These are phyloP conservation scores for Reticulitermes speratus DNA, from an alignment of 1,140 invertebrate species.

Conservation along the genomic window DNA sequence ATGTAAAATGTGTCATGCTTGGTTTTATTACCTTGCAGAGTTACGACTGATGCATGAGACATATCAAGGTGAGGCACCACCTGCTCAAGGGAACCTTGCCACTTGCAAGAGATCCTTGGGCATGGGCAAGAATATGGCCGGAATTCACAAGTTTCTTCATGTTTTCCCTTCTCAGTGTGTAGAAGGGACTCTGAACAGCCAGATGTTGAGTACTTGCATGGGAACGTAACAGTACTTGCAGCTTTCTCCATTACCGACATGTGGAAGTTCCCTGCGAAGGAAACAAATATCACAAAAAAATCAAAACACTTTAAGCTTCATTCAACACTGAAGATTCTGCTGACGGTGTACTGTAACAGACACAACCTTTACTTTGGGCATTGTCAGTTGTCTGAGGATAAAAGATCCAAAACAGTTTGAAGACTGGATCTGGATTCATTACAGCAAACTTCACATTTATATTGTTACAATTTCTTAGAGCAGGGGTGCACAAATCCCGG, in stretches of 20 bases:
- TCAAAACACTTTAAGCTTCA: too few relatives aligned
- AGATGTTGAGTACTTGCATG: conserved; percentile 97
- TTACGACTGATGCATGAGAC: conserved; percentile 98
- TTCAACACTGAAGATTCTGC: too few relatives aligned
- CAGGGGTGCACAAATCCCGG: too few relatives aligned
- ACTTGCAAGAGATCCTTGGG: conserved; percentile 97
- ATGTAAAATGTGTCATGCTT: neutral
- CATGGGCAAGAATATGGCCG: conserved; percentile 97
- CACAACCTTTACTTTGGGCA: too few relatives aligned
- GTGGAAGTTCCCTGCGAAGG: conserved; percentile 82
- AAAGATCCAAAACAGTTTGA: too few relatives aligned
- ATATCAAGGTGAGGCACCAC: conserved; percentile 98
- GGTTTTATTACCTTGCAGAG: conserved; percentile 67
- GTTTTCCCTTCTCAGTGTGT: conserved; percentile 95
- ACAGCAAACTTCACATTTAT: too few relatives aligned
- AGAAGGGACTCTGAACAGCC: conserved; percentile 91
- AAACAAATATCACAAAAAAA: neutral
- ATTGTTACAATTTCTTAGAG: too few relatives aligned
- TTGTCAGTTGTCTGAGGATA: too few relatives aligned
- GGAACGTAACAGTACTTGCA: conserved; percentile 96
- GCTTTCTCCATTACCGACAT: conserved; percentile 99
- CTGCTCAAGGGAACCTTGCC: conserved; percentile 94
- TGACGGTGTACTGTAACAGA: too few relatives aligned
- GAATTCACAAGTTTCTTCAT: conserved; percentile 98
- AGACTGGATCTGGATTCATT: too few relatives aligned